Base-by-base conservation (phyloP, 2,113 vertebrate genomes). In the Ictalurus furcatus region DNA sequence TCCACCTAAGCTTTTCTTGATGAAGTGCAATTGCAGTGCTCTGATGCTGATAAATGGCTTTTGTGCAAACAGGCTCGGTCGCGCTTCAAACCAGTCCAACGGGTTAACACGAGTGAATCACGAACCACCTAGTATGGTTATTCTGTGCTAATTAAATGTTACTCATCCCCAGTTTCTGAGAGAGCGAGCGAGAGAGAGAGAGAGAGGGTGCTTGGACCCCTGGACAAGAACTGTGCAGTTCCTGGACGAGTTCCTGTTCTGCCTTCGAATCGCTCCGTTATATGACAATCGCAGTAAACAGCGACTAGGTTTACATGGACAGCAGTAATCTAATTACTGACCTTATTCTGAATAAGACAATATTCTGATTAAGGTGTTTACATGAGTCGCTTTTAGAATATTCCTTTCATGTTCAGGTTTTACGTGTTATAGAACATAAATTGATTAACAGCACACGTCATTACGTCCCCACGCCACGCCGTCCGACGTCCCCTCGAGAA, bases 141-240 rank as follows among this genome's bases (percentile, higher is more conserved):
- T 54, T n/a, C 78, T 34, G 2, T 30, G 79, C 1, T 34, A 8
- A 81, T 34, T 4, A 61, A 82, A 25, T 2, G 30, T 82, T 19
- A n/a, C 11, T 52, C 40, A 48, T 78, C 21, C 21, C 21, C 11
- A 44, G 7, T 21, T 48, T 2, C 37, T 73, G 34, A 44, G 34
- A 11, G 7, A 0, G 19, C 0, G 23, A 1, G 23, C 7, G 44
- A 6, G 30, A 44, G 34, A 11, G 7, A 0, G 19, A 1, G 12
- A 6, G 34, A 44, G 34, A 11, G 7, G 0, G 19, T 0, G 4
- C 28, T 4, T 34, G 30, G 80, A 82, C 14, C 80, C 7, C 19
- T 82, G 2, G 61, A 59, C 0, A 0, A 61, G 73, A 76, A 44
- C 9, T 3, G 0, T 11, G 5, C 52, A 9, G 13, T 34, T 58